A percentile compares a stretch with the other conserved stretches of the same genome.
These are phyloP conservation scores for Centropristis striata DNA, from an alignment of 2,113 vertebrate genomes.

Conservation along the genomic window DNA sequence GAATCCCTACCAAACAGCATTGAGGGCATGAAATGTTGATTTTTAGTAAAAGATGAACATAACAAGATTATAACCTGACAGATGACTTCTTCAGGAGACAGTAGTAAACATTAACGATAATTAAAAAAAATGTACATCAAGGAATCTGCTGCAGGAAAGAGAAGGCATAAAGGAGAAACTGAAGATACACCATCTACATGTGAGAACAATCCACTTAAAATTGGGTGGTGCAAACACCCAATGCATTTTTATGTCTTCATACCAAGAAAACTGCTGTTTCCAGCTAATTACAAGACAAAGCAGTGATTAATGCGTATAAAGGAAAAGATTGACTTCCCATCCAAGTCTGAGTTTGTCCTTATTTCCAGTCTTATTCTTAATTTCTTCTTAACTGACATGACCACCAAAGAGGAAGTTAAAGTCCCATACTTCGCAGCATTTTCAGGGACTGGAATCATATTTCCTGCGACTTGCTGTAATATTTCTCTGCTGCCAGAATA, in stretches of 20 bases:
- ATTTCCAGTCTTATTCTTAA: background rate
- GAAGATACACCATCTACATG: no score
- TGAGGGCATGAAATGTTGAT: no score
- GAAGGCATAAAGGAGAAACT: no score
- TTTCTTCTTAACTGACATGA: background rate
- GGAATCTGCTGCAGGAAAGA: no score
- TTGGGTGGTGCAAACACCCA: background rate
- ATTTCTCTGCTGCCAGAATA: background rate
- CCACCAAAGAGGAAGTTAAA: background rate
- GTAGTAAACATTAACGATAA: no score
- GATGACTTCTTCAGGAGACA: no score
- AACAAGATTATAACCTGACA: no score
- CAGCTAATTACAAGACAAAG: background rate
- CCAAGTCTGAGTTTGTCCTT: background rate
- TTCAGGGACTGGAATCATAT: background rate
- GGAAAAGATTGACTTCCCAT: background rate
- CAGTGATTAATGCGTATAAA: background rate
- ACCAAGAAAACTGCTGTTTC: background rate
- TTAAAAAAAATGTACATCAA: no score
- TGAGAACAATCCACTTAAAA: background rate
- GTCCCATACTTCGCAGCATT: background rate
- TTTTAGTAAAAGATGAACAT: no score
- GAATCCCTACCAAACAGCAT: no score
- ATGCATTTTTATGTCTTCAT: background rate
- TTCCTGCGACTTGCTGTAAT: background rate